phyloP scores from a whole-genome alignment of 2,113 vertebrate species.

The Corythornis vintsioides region DNA sequence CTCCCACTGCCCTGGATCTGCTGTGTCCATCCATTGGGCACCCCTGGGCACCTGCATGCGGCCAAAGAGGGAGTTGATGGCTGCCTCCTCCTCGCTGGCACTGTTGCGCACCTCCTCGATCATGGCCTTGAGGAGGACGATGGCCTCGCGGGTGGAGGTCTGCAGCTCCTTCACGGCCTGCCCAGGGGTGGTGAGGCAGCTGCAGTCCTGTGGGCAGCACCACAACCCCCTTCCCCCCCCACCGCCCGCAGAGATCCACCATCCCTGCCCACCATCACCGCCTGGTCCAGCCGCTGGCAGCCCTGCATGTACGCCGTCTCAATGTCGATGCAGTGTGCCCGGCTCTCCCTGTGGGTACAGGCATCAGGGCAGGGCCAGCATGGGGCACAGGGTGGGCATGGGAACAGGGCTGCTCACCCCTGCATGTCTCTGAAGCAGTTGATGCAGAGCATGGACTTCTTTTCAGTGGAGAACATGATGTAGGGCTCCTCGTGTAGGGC shows the following conservation, averaged over 20 bases:
- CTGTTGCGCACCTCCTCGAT: constrained; percentile 90
- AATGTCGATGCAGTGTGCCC: constrained; percentile 93
- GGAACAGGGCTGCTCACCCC: constrained; percentile 77
- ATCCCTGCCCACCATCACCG: constrained; percentile 81
- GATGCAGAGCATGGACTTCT: constrained; percentile 94
- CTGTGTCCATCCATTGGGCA: rapidly evolving
- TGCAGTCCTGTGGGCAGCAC: rapidly evolving
- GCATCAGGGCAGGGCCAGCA: rapidly evolving
- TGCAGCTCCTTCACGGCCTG: constrained; percentile 94
- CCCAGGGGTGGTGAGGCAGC: rapidly evolving
- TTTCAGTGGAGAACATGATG: constrained; percentile 95
- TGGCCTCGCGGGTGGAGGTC: constrained; percentile 87
- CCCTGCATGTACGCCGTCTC: constrained; percentile 92
- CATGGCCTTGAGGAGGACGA: constrained; percentile 89
- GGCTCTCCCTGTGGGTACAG: constrained; percentile 82
- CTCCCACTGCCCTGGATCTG: rapidly evolving
- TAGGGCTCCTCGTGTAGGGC: constrained; percentile 92
- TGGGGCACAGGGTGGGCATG: rapidly evolving
- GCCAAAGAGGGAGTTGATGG: constrained; percentile 88
- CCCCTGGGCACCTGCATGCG: constrained; percentile 78
- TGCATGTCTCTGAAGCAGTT: constrained; percentile 97
- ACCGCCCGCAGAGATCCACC: rapidly evolving
- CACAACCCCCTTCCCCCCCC: rapidly evolving
- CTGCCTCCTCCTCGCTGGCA: constrained; percentile 85
- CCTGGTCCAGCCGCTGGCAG: constrained; percentile 92